phyloP scores from a whole-genome alignment of 2,797 vertebrate species.

The Selene dorsalis region DNA sequence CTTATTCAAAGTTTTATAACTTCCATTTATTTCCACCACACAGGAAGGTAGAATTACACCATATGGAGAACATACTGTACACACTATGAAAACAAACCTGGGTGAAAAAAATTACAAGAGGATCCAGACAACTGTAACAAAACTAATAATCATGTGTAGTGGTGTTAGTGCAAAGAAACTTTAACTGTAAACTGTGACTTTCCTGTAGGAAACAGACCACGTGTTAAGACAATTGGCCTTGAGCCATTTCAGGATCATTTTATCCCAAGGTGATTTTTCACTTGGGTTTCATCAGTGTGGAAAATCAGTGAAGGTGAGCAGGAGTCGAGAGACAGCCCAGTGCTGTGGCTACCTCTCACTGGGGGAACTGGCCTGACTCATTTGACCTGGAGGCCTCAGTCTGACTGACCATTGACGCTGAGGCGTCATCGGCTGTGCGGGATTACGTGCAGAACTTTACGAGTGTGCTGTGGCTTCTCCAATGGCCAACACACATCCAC shows the following conservation, averaged over 20 bases:
- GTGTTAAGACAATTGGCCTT: neutral
- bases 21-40: neutral
- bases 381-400: slow-evolving; percentile 17
- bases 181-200: neutral
- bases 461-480: slow-evolving; percentile 37
- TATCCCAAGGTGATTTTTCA: neutral
- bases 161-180: neutral
- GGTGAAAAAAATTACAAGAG: neutral
- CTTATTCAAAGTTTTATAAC: neutral
- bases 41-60: neutral
- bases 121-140: neutral
- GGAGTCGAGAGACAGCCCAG: neutral
- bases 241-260: neutral
- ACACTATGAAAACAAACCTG: neutral
- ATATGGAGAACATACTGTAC: neutral
- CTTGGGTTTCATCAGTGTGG: neutral
- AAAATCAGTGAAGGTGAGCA: neutral
- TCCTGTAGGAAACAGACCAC: neutral
- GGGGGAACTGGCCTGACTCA: slow-evolving; percentile 27
- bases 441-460: slow-evolving; percentile 58
- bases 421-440: neutral
- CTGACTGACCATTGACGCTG: slow-evolving; percentile 45
- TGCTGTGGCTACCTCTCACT: too few species aligned
- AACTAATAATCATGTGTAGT: neutral
- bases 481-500: slow-evolving; percentile 46